A percentile compares a stretch with the other conserved stretches of the same genome.
Evolutionary conservation across 53 echinoderm and acorn worm genomes (phyloP).

Genomic region (Holothuria leucospilota): DNA sequence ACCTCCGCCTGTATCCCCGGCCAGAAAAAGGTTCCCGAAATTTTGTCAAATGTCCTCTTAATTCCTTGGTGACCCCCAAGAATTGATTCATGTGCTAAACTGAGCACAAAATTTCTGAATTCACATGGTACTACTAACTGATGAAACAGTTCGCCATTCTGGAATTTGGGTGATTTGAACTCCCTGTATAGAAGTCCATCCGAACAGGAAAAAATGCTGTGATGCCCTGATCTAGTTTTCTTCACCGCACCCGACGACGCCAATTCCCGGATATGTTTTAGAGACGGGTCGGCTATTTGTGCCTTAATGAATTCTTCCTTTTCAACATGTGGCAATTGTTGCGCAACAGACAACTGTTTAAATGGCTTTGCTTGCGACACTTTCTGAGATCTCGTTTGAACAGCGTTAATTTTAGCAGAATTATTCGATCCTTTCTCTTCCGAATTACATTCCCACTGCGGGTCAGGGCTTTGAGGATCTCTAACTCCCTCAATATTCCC

Average conservation of each 20-base stretch:
- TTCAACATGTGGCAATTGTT: constrained; percentile 20
- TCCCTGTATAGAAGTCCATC: constrained; percentile 20
- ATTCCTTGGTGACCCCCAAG: constrained; percentile 50
- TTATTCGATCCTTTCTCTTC: not conserved
- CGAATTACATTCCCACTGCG: not conserved
- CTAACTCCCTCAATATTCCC: constrained; percentile 38
- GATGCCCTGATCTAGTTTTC: not conserved
- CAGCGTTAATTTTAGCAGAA: constrained; percentile 15
- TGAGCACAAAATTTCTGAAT: constrained; percentile 13
- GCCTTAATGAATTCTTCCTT: not conserved
- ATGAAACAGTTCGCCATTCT: not conserved
- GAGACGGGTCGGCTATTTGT: not conserved
- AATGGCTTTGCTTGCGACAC: no score
- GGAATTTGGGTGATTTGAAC: constrained; percentile 16
- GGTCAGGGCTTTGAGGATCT: constrained; percentile 22
- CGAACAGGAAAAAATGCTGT: not conserved
- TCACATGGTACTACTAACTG: constrained; percentile 44
- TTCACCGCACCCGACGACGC: not conserved
- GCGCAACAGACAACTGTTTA: constrained; percentile 40
- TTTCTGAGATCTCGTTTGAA: constrained; percentile 44
- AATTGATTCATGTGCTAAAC: constrained; percentile 44
- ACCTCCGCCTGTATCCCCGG: constrained; percentile 46
- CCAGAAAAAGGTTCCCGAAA: constrained; percentile 49
- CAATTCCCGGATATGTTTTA: not conserved
- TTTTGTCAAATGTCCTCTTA: constrained; percentile 48